Evolutionary conservation across 1,140 invertebrate species (phyloP).

Genomic region (Aporrectodea caliginosa): DNA sequence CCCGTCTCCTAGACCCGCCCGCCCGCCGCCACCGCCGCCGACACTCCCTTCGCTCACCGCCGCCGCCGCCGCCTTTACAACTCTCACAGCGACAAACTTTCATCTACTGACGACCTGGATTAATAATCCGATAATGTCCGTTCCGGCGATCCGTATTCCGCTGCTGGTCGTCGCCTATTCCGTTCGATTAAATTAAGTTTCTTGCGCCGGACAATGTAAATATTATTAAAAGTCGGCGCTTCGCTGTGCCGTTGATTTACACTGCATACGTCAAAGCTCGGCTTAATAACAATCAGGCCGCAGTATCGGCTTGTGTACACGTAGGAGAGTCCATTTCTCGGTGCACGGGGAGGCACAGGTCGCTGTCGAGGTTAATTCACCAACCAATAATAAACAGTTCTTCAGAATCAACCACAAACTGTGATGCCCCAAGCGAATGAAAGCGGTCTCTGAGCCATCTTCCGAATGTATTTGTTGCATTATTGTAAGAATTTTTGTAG

Average conservation of each 20-base stretch:
- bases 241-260: neutral
- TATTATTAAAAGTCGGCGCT: slow-evolving; percentile 4
- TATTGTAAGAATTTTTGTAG: too few species aligned
- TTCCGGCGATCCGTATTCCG: neutral
- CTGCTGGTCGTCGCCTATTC: neutral
- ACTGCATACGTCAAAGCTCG: neutral
- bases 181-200: neutral
- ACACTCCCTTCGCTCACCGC: neutral
- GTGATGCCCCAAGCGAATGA: neutral
- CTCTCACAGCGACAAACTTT: neutral
- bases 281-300: neutral
- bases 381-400: neutral
- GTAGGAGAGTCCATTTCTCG: neutral
- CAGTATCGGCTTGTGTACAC: neutral
- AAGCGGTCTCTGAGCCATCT: neutral
- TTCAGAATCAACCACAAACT: too few species aligned
- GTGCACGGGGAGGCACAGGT: neutral
- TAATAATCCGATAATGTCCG: neutral
- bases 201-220: slow-evolving; percentile 2
- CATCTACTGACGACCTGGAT: neutral
- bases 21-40: too few species aligned
- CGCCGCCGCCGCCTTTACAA: neutral
- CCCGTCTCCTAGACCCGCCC: neutral
- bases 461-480: neutral
- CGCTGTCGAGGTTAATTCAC: neutral